These are phyloP conservation scores for Puntigrus tetrazona DNA, from an alignment of 2,113 vertebrate genomes.

Conservation along the genomic window DNA sequence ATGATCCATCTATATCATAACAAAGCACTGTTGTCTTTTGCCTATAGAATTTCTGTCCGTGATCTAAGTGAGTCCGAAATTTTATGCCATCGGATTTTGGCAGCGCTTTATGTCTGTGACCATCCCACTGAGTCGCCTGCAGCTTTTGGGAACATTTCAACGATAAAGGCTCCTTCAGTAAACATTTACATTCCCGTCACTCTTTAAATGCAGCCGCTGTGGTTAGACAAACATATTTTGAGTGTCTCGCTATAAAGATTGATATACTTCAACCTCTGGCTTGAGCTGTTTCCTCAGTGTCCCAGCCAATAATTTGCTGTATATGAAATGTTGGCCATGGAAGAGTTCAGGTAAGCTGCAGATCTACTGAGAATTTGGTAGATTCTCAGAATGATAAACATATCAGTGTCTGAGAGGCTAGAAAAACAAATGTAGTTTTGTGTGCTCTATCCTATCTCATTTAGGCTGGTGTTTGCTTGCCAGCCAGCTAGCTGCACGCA, in stretches of 20 bases:
- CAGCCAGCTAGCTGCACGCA: neutral
- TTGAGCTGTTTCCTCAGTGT: constrained; percentile 59
- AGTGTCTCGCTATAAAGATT: constrained; percentile 64
- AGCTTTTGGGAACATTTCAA: constrained; percentile 64
- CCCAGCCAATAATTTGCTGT: constrained; percentile 48
- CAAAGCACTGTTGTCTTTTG: neutral
- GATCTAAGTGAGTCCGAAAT: constrained; percentile 12
- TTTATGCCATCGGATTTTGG: constrained; percentile 11
- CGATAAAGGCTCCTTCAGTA: constrained; percentile 61
- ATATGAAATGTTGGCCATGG: constrained; percentile 28
- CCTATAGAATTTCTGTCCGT: neutral
- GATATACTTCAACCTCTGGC: constrained; percentile 62
- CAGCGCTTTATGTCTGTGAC: neutral
- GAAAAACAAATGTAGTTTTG: constrained; percentile 50
- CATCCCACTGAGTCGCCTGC: constrained; percentile 46
- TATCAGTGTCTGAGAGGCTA: constrained; percentile 46
- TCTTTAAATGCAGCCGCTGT: constrained; percentile 48
- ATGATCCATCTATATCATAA: constrained; percentile 4
- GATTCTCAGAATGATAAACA: constrained; percentile 35
- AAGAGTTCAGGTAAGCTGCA: constrained; percentile 56
- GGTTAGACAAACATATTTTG: constrained; percentile 53
- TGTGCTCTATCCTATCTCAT: constrained; percentile 52
- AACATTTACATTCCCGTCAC: constrained; percentile 53
- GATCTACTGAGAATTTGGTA: constrained; percentile 67
- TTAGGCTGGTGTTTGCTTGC: constrained; percentile 45